Base-by-base conservation (phyloP, 2,888 invertebrate genomes). In the Drosophila borealis region DNA sequence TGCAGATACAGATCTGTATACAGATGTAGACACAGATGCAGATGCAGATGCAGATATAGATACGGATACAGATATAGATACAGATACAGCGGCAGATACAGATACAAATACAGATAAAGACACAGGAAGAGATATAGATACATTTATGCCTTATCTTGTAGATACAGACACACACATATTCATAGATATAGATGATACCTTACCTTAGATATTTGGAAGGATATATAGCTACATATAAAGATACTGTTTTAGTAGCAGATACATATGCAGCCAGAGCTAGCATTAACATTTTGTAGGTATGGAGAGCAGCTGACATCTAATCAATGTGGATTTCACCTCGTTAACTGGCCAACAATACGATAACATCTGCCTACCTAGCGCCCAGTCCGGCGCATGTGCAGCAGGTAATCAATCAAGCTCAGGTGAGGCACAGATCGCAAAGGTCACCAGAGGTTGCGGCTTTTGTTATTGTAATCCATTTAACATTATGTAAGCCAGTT, bases 321-420 rank as follows among this genome's bases (percentile, higher is more conserved):
- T 78, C 70, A 62, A 74, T 74, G 69, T 41, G 17, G 17, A 0
- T 17, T 56, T 63, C 67, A 50, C 46, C 63, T 48, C 55, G 53
- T 72, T 56, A 57, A 60, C 72, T 69, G 71, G 54, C 44, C 50
- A 56, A n/a, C 56, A 71, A 61, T 62, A 69, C 63, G 49, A 51
- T 42, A 59, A 56, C 25, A 37, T 25, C 14, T 46, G 4, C 5
- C 17, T 8, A 29, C 51, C 19, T n/a, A n/a, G n/a, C n/a, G 10
- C 11, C 3, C 14, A n/a, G 14, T 9, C 11, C 6, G 8, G 9
- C 21, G 4, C 19, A 4, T 63, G 60, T 67, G 72, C 65, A 69
- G 72, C 65, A 69, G 74, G 70, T 72, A 75, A 77, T 86, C 86
- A 79, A 89, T 89, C 83, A 80, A 74, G 61, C 55, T 83, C 71